phyloP scores from a whole-genome alignment of 2,888 invertebrate genomes.

The Agriopis aurantiaria region DNA sequence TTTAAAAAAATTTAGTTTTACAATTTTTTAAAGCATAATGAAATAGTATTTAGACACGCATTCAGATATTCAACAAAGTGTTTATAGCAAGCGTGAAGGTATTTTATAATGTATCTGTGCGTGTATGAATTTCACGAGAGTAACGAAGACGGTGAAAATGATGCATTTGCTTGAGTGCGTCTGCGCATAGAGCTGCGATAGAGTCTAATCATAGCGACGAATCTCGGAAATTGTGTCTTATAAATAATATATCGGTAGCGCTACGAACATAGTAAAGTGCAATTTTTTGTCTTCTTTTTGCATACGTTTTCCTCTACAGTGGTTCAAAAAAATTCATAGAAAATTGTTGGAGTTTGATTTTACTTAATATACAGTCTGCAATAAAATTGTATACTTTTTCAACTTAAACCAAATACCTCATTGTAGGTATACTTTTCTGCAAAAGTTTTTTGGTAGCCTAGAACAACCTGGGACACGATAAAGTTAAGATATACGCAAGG shows the following conservation, averaged over 20 bases:
- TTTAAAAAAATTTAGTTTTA: conserved; percentile 31
- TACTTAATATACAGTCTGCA: too few relatives aligned
- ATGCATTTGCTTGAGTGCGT: conserved; percentile 71
- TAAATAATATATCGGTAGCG: conserved; percentile 1
- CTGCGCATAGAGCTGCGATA: conserved; percentile 57
- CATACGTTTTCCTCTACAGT: too few relatives aligned
- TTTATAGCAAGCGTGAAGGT: conserved; percentile 78
- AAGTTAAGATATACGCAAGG: too few relatives aligned
- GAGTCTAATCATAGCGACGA: conserved; percentile 12
- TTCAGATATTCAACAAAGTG: conserved; percentile 69
- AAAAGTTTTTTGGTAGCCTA: too few relatives aligned
- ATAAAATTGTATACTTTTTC: too few relatives aligned
- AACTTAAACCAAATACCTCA: too few relatives aligned
- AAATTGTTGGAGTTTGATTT: too few relatives aligned
- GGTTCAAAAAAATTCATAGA: too few relatives aligned
- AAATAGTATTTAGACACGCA: conserved; percentile 46
- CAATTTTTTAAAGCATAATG: conserved; percentile 34
- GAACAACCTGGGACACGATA: too few relatives aligned
- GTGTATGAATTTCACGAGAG: conserved; percentile 79
- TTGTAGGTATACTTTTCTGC: too few relatives aligned
- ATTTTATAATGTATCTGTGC: conserved; percentile 74
- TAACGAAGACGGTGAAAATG: conserved; percentile 81
- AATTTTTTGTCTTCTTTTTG: too few relatives aligned
- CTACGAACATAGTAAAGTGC: too few relatives aligned
- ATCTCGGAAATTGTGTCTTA: conserved; percentile 10